Percentiles rank a stretch among this genome's conserved stretches.
Conservation (phyloP, 2,797 vertebrate species). For the Rhabdophis nuchalis region DNA sequence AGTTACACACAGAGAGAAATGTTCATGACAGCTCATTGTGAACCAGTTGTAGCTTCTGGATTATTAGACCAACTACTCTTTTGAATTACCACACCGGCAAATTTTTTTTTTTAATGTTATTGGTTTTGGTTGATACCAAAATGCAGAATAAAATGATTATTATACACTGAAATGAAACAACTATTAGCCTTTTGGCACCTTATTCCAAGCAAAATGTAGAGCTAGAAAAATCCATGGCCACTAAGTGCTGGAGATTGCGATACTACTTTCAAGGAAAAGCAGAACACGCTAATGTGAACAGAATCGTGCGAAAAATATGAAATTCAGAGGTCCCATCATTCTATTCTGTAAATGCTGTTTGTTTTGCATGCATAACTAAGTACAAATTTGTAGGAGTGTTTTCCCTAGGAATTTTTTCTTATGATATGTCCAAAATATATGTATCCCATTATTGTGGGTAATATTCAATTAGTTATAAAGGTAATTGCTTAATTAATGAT, state of each 20-base stretch:
- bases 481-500: not conserved
- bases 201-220: not conserved
- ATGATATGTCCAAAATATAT: not conserved
- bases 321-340: not conserved
- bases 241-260: not conserved
- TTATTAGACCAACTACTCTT: not conserved
- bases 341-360: not conserved
- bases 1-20: not conserved
- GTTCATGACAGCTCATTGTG: not conserved
- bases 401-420: not conserved
- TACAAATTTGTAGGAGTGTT: not conserved
- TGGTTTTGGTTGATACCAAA: conserved; percentile 2
- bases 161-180: rapidly evolving
- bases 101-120: rapidly evolving
- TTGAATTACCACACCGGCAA: not conserved
- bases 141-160: not conserved
- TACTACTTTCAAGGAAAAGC: not conserved
- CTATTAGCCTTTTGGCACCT: not conserved
- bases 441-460: not conserved
- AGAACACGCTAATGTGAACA: not conserved
- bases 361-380: not conserved
- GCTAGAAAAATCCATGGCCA: not conserved
- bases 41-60: not conserved
- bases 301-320: not conserved
- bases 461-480: not conserved